Conservation (phyloP, 1,140 invertebrate genomes). For the Eubasilissa regina region DNA sequence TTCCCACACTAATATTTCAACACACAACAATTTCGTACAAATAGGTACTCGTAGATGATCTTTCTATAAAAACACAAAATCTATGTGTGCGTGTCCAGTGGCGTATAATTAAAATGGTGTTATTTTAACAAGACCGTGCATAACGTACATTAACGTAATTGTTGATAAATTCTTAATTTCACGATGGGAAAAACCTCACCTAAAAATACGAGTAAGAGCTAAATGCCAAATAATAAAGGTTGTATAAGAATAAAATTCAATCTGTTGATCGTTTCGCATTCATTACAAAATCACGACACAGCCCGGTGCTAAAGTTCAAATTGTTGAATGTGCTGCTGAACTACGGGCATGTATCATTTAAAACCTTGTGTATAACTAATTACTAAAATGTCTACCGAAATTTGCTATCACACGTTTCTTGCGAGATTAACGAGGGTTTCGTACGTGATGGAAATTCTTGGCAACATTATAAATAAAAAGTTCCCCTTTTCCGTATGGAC, state of each 20-base stretch:
- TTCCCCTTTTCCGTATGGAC: not conserved
- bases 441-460: constrained; percentile 22
- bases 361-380: not conserved
- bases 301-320: too few species aligned
- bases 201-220: not conserved
- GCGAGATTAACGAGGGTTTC: constrained; percentile 28
- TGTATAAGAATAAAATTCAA: too few species aligned
- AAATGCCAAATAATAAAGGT: too few species aligned
- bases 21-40: too few species aligned
- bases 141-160: not conserved
- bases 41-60: too few species aligned
- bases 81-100: too few species aligned
- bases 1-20: constrained; percentile 14
- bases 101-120: too few species aligned
- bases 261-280: too few species aligned
- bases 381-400: constrained; percentile 1
- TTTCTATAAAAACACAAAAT: too few species aligned
- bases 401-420: constrained; percentile 30
- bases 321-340: too few species aligned
- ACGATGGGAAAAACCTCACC: not conserved
- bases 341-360: not conserved
- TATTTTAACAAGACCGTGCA: not conserved
- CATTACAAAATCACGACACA: too few species aligned
- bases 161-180: not conserved
- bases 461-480: constrained; percentile 27